Percentiles rank a stretch among this genome's conserved stretches.
Evolutionary conservation across 2,888 invertebrate species (phyloP).

Genomic region (Eutolmus rufibarbis): DNA sequence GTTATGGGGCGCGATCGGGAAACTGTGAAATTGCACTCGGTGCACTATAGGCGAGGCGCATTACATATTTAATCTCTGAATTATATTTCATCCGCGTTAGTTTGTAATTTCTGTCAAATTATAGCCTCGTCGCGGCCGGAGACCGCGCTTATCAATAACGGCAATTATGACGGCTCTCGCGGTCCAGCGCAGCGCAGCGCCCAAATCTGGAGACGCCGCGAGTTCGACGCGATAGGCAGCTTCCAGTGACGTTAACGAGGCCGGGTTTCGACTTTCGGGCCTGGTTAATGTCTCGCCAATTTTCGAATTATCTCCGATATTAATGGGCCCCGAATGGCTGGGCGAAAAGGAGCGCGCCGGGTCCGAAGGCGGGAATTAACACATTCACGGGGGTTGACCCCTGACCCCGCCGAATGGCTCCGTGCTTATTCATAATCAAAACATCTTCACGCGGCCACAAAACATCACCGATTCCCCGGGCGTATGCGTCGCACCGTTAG

Average conservation of each 20-base stretch:
- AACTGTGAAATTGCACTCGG: conserved; percentile 24
- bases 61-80: conserved; percentile 11
- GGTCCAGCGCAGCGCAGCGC: background rate
- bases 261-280: background rate
- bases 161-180: background rate
- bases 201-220: background rate
- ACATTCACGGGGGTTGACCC: background rate
- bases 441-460: background rate
- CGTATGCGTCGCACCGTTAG: background rate
- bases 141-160: background rate
- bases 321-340: background rate
- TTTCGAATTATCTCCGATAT: background rate
- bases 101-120: conserved; percentile 27
- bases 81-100: background rate
- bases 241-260: background rate
- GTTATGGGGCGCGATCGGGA: conserved; percentile 27
- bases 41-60: conserved; percentile 1
- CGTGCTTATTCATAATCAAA: conserved; percentile 32
- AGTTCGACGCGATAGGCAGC: background rate
- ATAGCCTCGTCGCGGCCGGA: background rate
- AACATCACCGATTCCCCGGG: background rate
- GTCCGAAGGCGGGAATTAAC: background rate
- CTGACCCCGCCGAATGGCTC: background rate
- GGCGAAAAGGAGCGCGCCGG: background rate
- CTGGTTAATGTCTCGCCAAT: conserved; percentile 4